Percentiles rank a stretch among this genome's conserved stretches.
phyloP scores from a whole-genome alignment of 2,113 vertebrate species.

The Oncorhynchus keta region DNA sequence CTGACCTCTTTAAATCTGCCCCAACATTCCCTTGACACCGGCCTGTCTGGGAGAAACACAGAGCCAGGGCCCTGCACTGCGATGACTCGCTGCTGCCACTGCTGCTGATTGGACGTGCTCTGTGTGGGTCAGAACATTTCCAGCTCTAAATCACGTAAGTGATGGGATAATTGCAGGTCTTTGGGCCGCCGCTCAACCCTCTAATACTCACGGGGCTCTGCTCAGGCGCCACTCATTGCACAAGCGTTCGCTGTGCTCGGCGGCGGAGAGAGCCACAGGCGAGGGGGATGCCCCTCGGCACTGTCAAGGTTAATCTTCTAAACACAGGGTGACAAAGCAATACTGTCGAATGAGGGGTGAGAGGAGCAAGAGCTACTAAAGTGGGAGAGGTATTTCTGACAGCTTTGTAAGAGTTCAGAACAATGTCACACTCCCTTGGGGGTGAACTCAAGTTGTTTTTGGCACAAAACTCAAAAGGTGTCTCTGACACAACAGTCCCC shows the following conservation, averaged over 20 bases:
- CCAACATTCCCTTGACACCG: slow-evolving; percentile 67
- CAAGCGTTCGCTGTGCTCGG: slow-evolving; percentile 60
- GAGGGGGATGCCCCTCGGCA: slow-evolving; percentile 58
- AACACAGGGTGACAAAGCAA: slow-evolving; percentile 66
- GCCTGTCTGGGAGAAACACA: slow-evolving; percentile 42
- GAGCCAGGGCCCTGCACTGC: background rate
- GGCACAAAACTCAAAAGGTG: no score
- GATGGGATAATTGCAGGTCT: slow-evolving; percentile 71
- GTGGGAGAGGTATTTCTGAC: slow-evolving; percentile 2
- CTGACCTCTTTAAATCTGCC: slow-evolving; percentile 59
- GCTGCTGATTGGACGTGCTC: slow-evolving; percentile 35
- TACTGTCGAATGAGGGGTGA: slow-evolving; percentile 40
- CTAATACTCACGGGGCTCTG: slow-evolving; percentile 69
- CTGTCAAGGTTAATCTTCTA: slow-evolving; percentile 70
- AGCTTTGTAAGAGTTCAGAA: slow-evolving; percentile 15
- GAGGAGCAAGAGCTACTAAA: slow-evolving; percentile 6
- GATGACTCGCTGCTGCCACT: background rate
- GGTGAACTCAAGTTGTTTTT: background rate
- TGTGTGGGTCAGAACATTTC: slow-evolving; percentile 66
- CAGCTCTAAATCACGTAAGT: slow-evolving; percentile 69
- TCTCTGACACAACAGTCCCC: no score
- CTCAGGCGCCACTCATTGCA: slow-evolving; percentile 73
- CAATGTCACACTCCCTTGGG: slow-evolving; percentile 19
- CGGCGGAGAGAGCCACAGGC: slow-evolving; percentile 34
- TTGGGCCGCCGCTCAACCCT: slow-evolving; percentile 65